Conservation (phyloP, 2,888 invertebrate genomes). For the Caenorhabditis macrosperma region DNA sequence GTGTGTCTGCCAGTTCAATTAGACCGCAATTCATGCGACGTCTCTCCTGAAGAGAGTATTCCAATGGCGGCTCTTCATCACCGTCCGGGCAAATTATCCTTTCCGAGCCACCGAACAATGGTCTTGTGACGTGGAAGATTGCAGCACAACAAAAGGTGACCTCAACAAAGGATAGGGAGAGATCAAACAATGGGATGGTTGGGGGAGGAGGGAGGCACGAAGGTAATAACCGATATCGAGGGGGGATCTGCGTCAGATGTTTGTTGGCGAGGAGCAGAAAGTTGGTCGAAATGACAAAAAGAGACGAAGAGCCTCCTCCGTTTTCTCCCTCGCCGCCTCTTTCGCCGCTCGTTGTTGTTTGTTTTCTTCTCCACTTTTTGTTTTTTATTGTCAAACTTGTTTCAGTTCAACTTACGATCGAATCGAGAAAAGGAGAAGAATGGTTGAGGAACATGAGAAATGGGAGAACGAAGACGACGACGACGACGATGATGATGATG, state of each 20-base stretch:
- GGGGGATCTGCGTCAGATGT: constrained; percentile 39
- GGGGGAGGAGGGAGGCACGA: constrained; percentile 13
- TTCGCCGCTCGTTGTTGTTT: constrained; percentile 14
- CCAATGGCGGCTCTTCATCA: constrained; percentile 3
- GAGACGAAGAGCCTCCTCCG: background rate
- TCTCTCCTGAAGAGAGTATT: background rate
- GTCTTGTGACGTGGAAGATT: constrained; percentile 3
- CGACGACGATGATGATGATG: too few relatives aligned
- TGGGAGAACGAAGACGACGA: background rate
- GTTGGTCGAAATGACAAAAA: constrained; percentile 6
- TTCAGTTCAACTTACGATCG: constrained; percentile 31
- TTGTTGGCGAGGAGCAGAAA: constrained; percentile 29
- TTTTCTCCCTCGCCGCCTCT: constrained; percentile 7
- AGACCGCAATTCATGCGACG: constrained; percentile 18
- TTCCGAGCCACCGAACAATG: background rate
- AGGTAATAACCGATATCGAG: constrained; percentile 45
- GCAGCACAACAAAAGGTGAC: constrained; percentile 23
- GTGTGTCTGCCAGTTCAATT: constrained; percentile 15
- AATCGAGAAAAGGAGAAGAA: background rate
- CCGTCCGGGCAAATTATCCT: background rate
- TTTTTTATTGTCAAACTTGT: constrained; percentile 34
- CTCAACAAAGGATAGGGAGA: constrained; percentile 35
- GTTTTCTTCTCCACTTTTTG: constrained; percentile 9
- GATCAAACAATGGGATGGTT: constrained; percentile 19
- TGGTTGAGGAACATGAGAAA: background rate